Conservation (phyloP, 2,797 vertebrate species). For the Lutjanus campechanus region DNA sequence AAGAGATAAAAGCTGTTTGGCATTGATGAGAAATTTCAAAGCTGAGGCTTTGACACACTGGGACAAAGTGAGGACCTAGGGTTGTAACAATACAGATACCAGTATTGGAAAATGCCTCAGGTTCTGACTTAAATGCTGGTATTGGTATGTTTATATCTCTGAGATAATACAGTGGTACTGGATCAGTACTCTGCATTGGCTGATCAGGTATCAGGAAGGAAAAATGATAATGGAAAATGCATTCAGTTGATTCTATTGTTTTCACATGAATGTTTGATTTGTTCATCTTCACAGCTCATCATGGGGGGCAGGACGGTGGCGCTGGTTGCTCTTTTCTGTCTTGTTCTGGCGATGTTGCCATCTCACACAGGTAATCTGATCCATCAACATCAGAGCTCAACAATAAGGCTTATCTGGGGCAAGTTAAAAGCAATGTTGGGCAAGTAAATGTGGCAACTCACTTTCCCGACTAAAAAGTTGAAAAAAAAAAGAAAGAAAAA, state of each 20-base stretch:
- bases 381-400: background rate
- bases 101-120: no score
- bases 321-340: conserved; percentile 68
- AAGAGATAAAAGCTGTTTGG: background rate
- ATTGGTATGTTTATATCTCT: no score
- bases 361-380: conserved; percentile 80
- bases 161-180: no score
- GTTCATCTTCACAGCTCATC: conserved; percentile 70
- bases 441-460: no score
- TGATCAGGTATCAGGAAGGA: no score
- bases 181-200: no score
- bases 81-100: no score
- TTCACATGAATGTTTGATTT: background rate
- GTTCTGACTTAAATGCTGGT: no score
- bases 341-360: conserved; percentile 78
- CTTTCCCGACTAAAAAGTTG: no score
- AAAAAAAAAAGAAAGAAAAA: no score
- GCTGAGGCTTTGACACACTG: background rate
- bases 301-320: conserved; percentile 78
- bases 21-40: background rate
- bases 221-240: background rate
- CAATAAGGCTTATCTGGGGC: no score
- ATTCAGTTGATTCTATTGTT: background rate
- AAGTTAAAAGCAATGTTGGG: no score
- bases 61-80: background rate